These are phyloP conservation scores for Lepus oiostolus DNA, from an alignment of 2,797 vertebrate species.

Conservation along the genomic window DNA sequence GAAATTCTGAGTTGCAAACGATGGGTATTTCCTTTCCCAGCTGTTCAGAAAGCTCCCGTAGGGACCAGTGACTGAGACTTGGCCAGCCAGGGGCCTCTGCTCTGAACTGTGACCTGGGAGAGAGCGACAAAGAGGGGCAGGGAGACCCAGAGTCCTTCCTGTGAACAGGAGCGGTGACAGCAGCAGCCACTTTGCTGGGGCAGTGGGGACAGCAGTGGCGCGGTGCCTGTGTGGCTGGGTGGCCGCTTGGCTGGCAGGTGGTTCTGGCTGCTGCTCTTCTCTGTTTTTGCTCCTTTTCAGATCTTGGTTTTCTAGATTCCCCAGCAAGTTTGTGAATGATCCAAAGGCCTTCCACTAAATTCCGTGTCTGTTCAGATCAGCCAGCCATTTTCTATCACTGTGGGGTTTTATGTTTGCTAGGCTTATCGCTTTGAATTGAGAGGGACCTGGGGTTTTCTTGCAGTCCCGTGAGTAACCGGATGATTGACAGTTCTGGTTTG, in stretches of 20 bases:
- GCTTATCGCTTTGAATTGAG: neutral
- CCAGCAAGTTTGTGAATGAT: neutral
- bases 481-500: neutral
- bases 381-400: neutral
- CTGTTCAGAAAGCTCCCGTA: neutral
- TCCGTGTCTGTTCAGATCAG: neutral
- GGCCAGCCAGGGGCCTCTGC: neutral
- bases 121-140: neutral
- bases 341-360: neutral
- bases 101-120: neutral
- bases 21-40: neutral
- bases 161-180: neutral
- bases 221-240: neutral
- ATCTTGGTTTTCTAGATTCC: neutral
- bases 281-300: neutral
- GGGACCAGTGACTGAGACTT: neutral
- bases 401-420: neutral
- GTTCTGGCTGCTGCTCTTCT: neutral
- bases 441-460: constrained; percentile 3
- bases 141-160: neutral
- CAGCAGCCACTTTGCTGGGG: neutral
- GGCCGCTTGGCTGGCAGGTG: neutral
- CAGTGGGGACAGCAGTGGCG: neutral
- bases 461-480: neutral
- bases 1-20: neutral